These are phyloP conservation scores for Hecatera dysodea DNA, from an alignment of 2,888 invertebrate species.

Conservation along the genomic window DNA sequence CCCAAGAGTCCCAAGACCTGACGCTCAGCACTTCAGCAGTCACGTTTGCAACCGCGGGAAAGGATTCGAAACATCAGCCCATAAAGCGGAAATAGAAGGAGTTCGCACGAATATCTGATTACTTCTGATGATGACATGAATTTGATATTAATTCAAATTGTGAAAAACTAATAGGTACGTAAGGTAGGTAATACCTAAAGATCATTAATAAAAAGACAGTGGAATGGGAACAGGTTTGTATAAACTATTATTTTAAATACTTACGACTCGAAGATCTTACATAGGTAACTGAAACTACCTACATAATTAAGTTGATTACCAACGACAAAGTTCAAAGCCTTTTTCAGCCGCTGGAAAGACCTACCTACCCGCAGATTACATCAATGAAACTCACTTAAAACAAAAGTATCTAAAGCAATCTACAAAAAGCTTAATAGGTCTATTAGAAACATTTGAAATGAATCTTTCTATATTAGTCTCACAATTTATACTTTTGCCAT, in stretches of 20 bases:
- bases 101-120: too few species aligned
- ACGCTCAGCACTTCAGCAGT: too few species aligned
- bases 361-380: background rate
- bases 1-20: too few species aligned
- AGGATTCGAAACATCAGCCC: background rate
- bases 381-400: slow-evolving; percentile 6
- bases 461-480: slow-evolving; percentile 15
- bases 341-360: background rate
- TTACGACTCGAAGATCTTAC: too few species aligned
- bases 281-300: too few species aligned
- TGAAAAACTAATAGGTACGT: background rate
- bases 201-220: too few species aligned
- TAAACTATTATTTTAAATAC: background rate
- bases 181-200: too few species aligned
- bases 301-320: background rate
- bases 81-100: background rate
- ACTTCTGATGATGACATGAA: too few species aligned
- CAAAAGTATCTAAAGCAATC: slow-evolving; percentile 16
- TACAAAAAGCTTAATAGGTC: slow-evolving; percentile 18
- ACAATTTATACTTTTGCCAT: slow-evolving; percentile 23
- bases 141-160: background rate
- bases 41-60: too few species aligned
- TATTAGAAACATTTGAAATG: background rate
- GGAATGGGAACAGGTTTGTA: background rate
- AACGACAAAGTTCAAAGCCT: background rate